Percentiles rank a stretch among this genome's conserved stretches.
Conservation (phyloP, 1,140 invertebrate species). For the Bombus confusus region DNA sequence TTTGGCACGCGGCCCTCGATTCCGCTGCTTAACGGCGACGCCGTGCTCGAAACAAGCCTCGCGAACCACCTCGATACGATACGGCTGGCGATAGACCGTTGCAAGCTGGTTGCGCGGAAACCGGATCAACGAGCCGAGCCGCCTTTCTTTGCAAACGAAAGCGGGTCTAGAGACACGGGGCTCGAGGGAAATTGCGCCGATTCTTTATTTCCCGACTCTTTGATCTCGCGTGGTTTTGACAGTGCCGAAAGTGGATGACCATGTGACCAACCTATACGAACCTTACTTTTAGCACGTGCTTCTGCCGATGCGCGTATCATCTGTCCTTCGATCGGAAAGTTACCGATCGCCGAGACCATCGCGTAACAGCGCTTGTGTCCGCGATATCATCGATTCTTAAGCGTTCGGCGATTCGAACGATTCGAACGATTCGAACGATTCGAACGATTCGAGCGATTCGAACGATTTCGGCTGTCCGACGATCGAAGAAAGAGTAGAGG, state of each 20-base stretch:
- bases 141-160: neutral
- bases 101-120: conserved; percentile 25
- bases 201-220: conserved; percentile 3
- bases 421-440: no score
- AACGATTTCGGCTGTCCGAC: no score
- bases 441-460: no score
- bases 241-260: neutral
- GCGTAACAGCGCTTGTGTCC: no score
- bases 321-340: neutral
- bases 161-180: neutral
- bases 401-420: no score
- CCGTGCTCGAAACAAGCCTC: conserved; percentile 5
- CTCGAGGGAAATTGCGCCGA: conserved; percentile 10
- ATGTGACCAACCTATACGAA: no score
- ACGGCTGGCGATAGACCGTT: conserved; percentile 27
- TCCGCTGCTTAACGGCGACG: conserved; percentile 8
- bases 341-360: no score
- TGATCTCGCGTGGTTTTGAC: neutral
- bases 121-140: conserved; percentile 17
- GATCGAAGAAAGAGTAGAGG: no score
- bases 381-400: no score
- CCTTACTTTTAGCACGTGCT: no score
- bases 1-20: conserved; percentile 27
- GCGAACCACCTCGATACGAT: conserved; percentile 13
- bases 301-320: no score